Conservation (phyloP, 2,888 invertebrate species). For the Noctua janthe region DNA sequence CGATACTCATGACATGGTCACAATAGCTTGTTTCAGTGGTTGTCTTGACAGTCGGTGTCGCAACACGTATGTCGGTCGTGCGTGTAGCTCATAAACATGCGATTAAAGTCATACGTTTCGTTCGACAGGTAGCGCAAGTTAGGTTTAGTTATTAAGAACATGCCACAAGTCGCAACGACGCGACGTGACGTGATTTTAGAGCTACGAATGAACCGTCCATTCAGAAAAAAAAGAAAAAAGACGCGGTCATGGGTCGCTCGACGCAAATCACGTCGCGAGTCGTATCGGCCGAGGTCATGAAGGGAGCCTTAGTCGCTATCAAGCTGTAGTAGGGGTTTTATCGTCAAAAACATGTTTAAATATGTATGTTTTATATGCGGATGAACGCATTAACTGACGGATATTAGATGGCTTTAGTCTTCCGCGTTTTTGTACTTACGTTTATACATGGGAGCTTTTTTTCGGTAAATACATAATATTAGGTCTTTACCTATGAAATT, state of each 20-base stretch:
- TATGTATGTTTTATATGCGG: constrained; percentile 28
- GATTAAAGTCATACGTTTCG: neutral
- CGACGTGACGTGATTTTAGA: neutral
- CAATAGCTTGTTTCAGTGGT: neutral
- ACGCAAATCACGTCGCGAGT: neutral
- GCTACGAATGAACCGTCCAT: neutral
- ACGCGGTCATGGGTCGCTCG: neutral
- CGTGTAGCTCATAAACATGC: neutral
- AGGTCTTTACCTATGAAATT: no score
- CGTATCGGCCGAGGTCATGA: neutral
- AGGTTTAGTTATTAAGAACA: neutral
- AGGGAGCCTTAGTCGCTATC: neutral
- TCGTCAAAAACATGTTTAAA: constrained; percentile 40
- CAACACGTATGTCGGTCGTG: neutral
- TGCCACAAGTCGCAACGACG: neutral
- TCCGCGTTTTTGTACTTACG: neutral
- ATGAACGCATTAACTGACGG: constrained; percentile 18
- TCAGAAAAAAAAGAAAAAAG: neutral
- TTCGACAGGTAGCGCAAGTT: neutral
- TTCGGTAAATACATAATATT: neutral
- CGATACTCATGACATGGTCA: neutral
- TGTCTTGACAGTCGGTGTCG: neutral
- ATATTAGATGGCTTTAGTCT: constrained; percentile 15
- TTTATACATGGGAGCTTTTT: neutral
- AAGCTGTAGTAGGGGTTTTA: constrained; percentile 14